Percentiles rank a stretch among this genome's conserved stretches.
These are phyloP conservation scores for Drosophila mayri DNA, from an alignment of 1,140 invertebrate genomes.

Conservation along the genomic window DNA sequence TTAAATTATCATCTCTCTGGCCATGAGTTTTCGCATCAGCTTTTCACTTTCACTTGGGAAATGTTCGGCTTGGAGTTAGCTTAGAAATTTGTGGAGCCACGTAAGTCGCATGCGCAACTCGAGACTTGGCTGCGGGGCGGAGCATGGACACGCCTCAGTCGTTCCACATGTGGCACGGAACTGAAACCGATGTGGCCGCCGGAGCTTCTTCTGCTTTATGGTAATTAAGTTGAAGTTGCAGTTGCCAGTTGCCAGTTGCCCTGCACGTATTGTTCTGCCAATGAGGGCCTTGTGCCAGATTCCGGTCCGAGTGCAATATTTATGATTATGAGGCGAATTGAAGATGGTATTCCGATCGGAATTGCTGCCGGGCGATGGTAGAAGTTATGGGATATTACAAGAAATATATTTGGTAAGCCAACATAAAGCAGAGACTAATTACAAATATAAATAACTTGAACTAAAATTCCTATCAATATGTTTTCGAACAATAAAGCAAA, in stretches of 20 bases:
- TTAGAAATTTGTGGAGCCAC: no score
- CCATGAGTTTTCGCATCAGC: slow-evolving; percentile 15
- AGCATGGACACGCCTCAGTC: slow-evolving; percentile 51
- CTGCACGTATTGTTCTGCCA: slow-evolving; percentile 47
- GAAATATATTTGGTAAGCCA: neutral
- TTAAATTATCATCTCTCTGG: slow-evolving; percentile 10
- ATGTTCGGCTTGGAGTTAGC: slow-evolving; percentile 4
- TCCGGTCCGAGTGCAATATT: slow-evolving; percentile 47
- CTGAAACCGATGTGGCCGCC: slow-evolving; percentile 32
- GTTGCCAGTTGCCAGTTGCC: slow-evolving; percentile 18
- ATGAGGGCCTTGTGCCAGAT: slow-evolving; percentile 64
- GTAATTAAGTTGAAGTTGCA: slow-evolving; percentile 39
- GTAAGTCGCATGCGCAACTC: slow-evolving; percentile 28
- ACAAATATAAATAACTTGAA: no score
- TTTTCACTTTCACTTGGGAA: slow-evolving; percentile 58
- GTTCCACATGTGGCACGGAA: slow-evolving; percentile 67
- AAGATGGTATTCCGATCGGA: slow-evolving; percentile 30
- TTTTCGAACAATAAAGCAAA: neutral
- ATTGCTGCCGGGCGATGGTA: slow-evolving; percentile 9
- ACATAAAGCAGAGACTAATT: neutral
- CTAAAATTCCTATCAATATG: neutral
- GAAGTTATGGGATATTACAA: slow-evolving; percentile 1
- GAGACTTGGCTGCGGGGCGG: slow-evolving; percentile 9
- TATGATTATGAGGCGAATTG: slow-evolving; percentile 40
- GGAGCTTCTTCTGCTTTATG: slow-evolving; percentile 52